phyloP scores from a whole-genome alignment of 2,113 vertebrate species.

The Saccopteryx leptura region DNA sequence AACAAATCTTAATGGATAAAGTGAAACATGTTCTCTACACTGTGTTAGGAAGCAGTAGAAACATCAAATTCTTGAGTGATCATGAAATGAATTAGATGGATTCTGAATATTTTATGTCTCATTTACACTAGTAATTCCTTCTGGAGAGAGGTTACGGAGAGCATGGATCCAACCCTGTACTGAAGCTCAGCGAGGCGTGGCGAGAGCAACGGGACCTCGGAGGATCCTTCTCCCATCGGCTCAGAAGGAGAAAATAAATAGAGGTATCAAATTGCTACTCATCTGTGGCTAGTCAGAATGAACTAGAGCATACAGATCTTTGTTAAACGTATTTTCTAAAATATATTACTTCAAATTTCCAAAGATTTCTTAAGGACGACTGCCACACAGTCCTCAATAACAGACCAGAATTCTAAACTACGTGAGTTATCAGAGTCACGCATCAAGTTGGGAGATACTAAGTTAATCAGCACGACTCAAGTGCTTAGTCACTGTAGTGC shows the following conservation, averaged over 20 bases:
- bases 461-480: not conserved
- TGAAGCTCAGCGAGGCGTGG: not conserved
- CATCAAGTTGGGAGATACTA: not conserved
- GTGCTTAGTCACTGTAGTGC: not conserved
- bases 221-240: not conserved
- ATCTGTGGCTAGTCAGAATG: not conserved
- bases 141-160: constrained; percentile 1
- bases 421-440: not conserved
- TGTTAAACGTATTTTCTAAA: not conserved
- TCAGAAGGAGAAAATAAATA: not conserved
- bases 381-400: not conserved
- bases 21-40: not conserved
- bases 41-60: constrained; percentile 49
- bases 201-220: not conserved
- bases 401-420: not conserved
- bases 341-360: constrained; percentile 15
- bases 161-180: not conserved
- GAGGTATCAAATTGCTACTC: not conserved
- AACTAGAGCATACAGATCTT: not conserved
- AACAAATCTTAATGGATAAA: constrained; percentile 42
- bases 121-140: constrained; percentile 48
- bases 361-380: not conserved
- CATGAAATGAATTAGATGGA: constrained; percentile 29
- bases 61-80: constrained; percentile 55
- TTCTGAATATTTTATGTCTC: constrained; percentile 49